Evolutionary conservation across 1,140 invertebrate genomes (phyloP), one percentile per base, ranked within the genome.

Genomic region (Hermetia illucens): DNA sequence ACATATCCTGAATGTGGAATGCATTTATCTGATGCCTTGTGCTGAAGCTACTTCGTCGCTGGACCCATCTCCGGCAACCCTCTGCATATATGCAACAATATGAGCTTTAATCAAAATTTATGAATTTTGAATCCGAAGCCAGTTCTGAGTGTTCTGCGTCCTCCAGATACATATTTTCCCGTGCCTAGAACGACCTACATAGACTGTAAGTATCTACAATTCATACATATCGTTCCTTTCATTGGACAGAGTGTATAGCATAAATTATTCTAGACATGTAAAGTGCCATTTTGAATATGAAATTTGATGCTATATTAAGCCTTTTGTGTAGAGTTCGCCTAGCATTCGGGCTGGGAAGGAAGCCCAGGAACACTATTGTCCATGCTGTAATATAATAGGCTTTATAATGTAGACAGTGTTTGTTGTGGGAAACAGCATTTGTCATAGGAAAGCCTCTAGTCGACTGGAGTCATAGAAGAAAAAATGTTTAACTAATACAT

Each of bases 281-380:
- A 56, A 56, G 44, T 57, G 54, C 52, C 54, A 56, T 56, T 56
- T 56, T 56, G 53, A 56, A 56, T 56, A 56, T 56, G 53, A 56
- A 56, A 56, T 56, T 56, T 56, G 53, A 56, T 56, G 53, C 54
- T 48, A 50, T 56, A 56, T 56, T 56, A 56, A 56, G 53, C 53
- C 50, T 40, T 34, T 21, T 13, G 8, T n/a, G n/a, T n/a, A n/a
- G n/a, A n/a, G n/a, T n/a, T n/a, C n/a, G n/a, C n/a, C n/a, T n/a
- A n/a, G n/a, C n/a, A n/a, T n/a, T n/a, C n/a, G n/a, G n/a, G n/a
- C n/a, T n/a, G n/a, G n/a, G n/a, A n/a, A n/a, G n/a, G n/a, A n/a
- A n/a, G n/a, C n/a, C n/a, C n/a, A n/a, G n/a, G n/a, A n/a, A n/a
- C n/a, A n/a, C n/a, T n/a, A n/a, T n/a, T n/a, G n/a, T n/a, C n/a